Evolutionary conservation across 2,797 vertebrate genomes (phyloP).

Genomic region (Aulostomus chinensis): DNA sequence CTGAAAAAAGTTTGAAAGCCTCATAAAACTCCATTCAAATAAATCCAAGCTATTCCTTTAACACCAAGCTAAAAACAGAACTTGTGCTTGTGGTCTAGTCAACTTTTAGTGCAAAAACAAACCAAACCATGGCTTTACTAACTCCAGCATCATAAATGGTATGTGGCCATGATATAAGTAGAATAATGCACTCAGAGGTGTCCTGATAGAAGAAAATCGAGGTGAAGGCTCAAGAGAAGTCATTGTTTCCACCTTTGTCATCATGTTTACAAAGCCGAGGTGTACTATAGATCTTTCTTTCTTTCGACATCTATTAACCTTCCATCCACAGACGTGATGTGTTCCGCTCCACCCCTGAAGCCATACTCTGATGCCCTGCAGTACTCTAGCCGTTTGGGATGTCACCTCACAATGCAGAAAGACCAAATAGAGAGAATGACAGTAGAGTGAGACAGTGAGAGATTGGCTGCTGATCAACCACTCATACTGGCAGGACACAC

Average conservation of each 20-base stretch:
- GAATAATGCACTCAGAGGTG: not conserved
- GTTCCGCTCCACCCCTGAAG: slow-evolving; percentile 77
- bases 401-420: slow-evolving; percentile 74
- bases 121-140: not conserved
- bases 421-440: slow-evolving; percentile 61
- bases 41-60: too few relatives aligned
- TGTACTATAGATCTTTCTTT: too few relatives aligned
- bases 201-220: not conserved
- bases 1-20: too few relatives aligned
- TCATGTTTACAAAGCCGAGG: too few relatives aligned
- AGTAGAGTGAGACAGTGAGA: slow-evolving; percentile 46
- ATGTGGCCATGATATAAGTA: not conserved
- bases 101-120: not conserved
- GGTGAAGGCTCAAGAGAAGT: not conserved
- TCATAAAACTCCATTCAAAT: too few relatives aligned
- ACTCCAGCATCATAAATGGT: not conserved
- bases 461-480: slow-evolving; percentile 44
- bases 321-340: slow-evolving; percentile 76
- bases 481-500: slow-evolving; percentile 27
- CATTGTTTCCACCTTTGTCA: too few relatives aligned
- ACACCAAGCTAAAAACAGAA: too few relatives aligned
- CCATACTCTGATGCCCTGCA: slow-evolving; percentile 70
- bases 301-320: slow-evolving; percentile 30
- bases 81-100: too few relatives aligned
- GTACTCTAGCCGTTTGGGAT: slow-evolving; percentile 50